Evolutionary conservation across 2,888 invertebrate genomes (phyloP).

Genomic region (Pterobdella sp.): DNA sequence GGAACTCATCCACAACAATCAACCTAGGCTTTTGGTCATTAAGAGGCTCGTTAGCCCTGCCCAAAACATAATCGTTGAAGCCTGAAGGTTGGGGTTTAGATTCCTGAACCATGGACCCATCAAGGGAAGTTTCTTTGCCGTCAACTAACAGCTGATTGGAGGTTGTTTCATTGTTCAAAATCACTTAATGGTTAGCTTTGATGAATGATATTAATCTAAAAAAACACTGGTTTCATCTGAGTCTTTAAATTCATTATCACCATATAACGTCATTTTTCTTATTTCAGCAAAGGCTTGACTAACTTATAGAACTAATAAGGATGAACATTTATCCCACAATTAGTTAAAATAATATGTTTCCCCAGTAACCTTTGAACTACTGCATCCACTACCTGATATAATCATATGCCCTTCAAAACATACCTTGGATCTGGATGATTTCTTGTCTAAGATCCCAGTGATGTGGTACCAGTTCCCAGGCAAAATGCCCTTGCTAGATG

Average conservation of each 20-base stretch:
- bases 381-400: too few species aligned
- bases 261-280: too few species aligned
- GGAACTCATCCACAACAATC: slow-evolving; percentile 46
- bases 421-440: slow-evolving; percentile 9
- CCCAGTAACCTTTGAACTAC: too few species aligned
- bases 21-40: slow-evolving; percentile 36
- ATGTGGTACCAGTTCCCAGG: slow-evolving; percentile 48
- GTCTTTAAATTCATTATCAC: too few species aligned
- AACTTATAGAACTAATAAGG: too few species aligned
- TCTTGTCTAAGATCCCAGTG: slow-evolving; percentile 43
- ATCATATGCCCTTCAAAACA: background rate
- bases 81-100: background rate
- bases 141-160: slow-evolving; percentile 42
- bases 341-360: too few species aligned
- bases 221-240: too few species aligned
- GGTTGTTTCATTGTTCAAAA: too few species aligned
- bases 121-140: slow-evolving; percentile 43
- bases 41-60: slow-evolving; percentile 44
- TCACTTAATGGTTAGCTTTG: too few species aligned
- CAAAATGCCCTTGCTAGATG: slow-evolving; percentile 37
- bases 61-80: slow-evolving; percentile 44
- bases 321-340: too few species aligned
- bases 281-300: too few species aligned
- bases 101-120: background rate
- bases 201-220: too few species aligned